Evolutionary conservation across 2,113 vertebrate genomes (phyloP), one percentile per base, ranked within the genome.

Genomic region (Desmodus rotundus): DNA sequence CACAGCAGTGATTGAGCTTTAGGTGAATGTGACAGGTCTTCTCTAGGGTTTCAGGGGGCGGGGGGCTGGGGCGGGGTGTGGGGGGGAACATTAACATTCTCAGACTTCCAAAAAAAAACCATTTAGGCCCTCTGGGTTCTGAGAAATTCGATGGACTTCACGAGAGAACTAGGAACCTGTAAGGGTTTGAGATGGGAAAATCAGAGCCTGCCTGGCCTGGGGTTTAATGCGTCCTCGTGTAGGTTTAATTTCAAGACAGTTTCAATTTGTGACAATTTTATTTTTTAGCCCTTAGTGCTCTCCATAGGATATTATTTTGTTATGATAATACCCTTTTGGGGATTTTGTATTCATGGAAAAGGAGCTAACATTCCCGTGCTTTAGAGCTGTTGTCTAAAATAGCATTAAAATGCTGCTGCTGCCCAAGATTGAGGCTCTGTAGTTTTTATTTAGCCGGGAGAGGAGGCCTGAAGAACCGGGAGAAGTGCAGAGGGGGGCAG

Each of bases 211-310:
- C 19, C 22, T 56, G 77, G 76, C 67, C 28, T 77, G 54, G 61
- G 50, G 41, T 91, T 77, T 86, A 83, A 78, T 43, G 38, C 50
- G 61, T 91, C 38, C 65, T 67, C 26, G 26, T 82, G 72, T 96
- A 81, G 91, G 72, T 88, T 95, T 93, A n/a, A 96, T 97, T 97
- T 78, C 5, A 41, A 97, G 94, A 88, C 77, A 4, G 88, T 86
- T 91, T 94, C 52, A 56, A 33, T 96, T 88, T 95, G 52, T 93
- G 94, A 86, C 89, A 76, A 7, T 96, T 96, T 97, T 91, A 81
- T 97, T 96, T 97, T 94, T 73, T 90, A 85, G 45, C 70, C 89
- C 16, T 41, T 68, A 74, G 45, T 85, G 85, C 28, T 90, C 81
- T 50, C 78, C 61, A 26, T 58, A 87, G 90, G 26, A 45, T 93